Percentiles rank a stretch among this genome's conserved stretches.
Evolutionary conservation across 2,797 vertebrate genomes (phyloP).

Genomic region (Anguilla obscura): DNA sequence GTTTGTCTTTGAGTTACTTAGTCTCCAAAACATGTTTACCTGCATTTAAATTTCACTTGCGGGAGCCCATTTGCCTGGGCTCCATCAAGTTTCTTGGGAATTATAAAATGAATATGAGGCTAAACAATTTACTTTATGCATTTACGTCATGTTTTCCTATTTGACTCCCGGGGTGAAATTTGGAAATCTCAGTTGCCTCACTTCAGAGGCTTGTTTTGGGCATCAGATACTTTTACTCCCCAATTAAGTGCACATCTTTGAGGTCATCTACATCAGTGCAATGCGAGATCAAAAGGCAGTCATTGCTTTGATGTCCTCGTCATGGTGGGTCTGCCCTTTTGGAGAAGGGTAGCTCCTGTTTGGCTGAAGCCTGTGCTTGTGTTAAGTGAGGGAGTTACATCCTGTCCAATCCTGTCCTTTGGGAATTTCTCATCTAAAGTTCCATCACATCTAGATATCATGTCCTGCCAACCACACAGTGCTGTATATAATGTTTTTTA

Average conservation of each 20-base stretch:
- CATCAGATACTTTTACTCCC: constrained; percentile 33
- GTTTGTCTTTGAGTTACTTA: not conserved
- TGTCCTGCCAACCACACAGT: not conserved
- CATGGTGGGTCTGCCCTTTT: constrained; percentile 6
- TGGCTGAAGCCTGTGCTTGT: not conserved
- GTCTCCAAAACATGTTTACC: constrained; percentile 1
- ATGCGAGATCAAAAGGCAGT: constrained; percentile 32
- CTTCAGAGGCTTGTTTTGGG: constrained; percentile 14
- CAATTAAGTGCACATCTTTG: constrained; percentile 23
- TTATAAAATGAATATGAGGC: not conserved
- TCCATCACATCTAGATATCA: not conserved
- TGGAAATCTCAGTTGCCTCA: not conserved
- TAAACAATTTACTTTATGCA: constrained; percentile 23
- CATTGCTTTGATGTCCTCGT: constrained; percentile 36
- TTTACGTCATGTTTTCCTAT: constrained; percentile 14
- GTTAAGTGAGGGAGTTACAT: not conserved
- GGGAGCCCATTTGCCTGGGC: not conserved
- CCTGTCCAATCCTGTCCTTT: not conserved
- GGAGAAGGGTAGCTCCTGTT: not conserved
- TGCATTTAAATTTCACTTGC: not conserved
- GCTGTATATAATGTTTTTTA: not conserved
- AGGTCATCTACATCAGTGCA: constrained; percentile 11
- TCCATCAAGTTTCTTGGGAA: not conserved
- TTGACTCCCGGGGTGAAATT: not conserved
- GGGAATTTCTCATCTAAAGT: not conserved